Base-by-base conservation (phyloP, 1,140 invertebrate species). In the Ganaspis sp. region DNA sequence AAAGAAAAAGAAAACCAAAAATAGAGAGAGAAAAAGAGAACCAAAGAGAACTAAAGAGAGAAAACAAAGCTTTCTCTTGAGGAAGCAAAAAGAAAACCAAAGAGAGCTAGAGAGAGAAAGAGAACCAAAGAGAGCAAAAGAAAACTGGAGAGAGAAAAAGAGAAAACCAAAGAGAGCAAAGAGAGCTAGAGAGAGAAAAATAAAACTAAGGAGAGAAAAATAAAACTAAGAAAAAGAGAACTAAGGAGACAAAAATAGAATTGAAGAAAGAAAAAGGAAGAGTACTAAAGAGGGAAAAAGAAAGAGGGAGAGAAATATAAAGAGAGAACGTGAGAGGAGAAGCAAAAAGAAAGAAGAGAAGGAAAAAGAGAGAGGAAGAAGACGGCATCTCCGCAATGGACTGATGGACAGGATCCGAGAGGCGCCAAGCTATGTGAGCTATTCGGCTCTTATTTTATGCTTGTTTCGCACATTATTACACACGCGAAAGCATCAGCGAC, bases 381-480 rank as follows among this genome's bases (percentile, higher is more conserved):
- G 45, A 70, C 69, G 69, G 29, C 29, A 69, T 12, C 40, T 12
- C 58, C 26, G 17, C 17, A 37, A n/a, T 34, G 21, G 77, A 77
- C 81, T 85, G 85, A 85, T 81, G 83, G 82, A 88, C 85, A 83
- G 80, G 23, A 29, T 29, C 78, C 82, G 53, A 77, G 83, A 83
- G 85, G 86, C 87, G 84, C 83, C 83, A 87, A 87, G 85, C 84
- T 85, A 86, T 87, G 85, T 82, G 72, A 88, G 74, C 81, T 86
- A 87, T 88, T 88, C 73, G 80, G 76, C 84, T 83, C 75, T 86
- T 86, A 83, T 84, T 86, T 88, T 84, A 85, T 83, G 74, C 81
- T 83, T 73, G 53, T 77, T 78, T 69, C 42, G 42, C 42, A 45
- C 54, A 49, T 54, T 77, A 64, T 64, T 29, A 64, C 26, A 64